Percentiles rank a stretch among this genome's conserved stretches.
Evolutionary conservation across 2,888 invertebrate genomes (phyloP).

Genomic region (Subacronicta megacephala): DNA sequence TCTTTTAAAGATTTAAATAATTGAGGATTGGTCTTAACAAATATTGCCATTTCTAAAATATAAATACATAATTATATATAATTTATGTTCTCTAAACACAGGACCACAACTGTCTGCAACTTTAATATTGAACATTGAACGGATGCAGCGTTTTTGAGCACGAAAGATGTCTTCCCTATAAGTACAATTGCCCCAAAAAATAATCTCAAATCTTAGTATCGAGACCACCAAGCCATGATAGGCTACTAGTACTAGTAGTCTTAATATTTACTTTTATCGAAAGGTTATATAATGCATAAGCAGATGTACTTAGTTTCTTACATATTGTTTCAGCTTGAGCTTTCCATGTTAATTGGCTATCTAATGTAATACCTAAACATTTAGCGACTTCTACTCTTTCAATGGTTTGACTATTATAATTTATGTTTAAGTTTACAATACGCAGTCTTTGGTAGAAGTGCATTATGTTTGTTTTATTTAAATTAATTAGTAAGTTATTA

Average conservation of each 20-base stretch:
- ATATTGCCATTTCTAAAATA: no score
- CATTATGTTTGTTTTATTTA: constrained; percentile 8
- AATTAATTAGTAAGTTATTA: constrained; percentile 6
- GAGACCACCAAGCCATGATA: constrained; percentile 8
- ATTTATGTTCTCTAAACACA: no score
- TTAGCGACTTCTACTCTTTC: not conserved
- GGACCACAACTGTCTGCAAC: no score
- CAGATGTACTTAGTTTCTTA: no score
- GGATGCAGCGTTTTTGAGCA: no score
- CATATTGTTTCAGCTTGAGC: constrained; percentile 1
- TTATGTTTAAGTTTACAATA: not conserved
- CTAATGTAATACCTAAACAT: not conserved
- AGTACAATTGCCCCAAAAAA: constrained; percentile 8
- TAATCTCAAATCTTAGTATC: constrained; percentile 4
- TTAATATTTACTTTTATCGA: not conserved
- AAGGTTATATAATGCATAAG: no score
- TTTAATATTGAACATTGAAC: no score
- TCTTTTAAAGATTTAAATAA: no score
- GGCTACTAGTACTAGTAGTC: constrained; percentile 1
- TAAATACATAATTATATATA: no score
- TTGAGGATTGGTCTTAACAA: no score
- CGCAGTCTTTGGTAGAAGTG: constrained; percentile 1
- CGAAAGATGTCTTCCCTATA: not conserved
- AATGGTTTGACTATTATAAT: constrained; percentile 1
- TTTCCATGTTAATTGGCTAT: constrained; percentile 7